phyloP scores from a whole-genome alignment of 92 coral and sea anemone species.

The Palythoa grandis region DNA sequence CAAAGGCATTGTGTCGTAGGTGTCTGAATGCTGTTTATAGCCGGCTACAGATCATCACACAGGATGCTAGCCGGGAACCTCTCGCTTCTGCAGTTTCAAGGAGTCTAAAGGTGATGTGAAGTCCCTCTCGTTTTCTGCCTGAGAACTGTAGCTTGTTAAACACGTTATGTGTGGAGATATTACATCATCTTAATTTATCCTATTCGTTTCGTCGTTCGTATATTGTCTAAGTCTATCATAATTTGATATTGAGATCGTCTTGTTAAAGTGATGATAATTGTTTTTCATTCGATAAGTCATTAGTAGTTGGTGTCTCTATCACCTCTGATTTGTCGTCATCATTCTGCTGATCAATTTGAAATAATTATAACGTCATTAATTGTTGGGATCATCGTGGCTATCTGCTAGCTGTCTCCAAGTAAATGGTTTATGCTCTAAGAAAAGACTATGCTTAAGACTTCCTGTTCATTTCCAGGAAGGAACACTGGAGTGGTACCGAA shows the following conservation, averaged over 20 bases:
- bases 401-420: neutral
- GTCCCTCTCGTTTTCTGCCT: too few species aligned
- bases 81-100: constrained; percentile 32
- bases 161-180: neutral
- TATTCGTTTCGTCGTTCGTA: neutral
- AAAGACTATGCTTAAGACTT: neutral
- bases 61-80: constrained; percentile 27
- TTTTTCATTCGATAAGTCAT: neutral
- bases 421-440: neutral
- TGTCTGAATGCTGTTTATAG: constrained; percentile 36
- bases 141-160: too few species aligned
- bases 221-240: neutral
- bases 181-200: neutral
- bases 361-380: too few species aligned
- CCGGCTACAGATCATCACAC: constrained; percentile 28
- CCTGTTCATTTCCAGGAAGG: constrained; percentile 20
- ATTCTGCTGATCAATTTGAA: too few species aligned
- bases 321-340: too few species aligned
- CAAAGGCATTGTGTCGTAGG: neutral
- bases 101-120: constrained; percentile 28
- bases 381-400: too few species aligned
- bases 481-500: constrained; percentile 37
- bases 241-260: too few species aligned
- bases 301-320: neutral
- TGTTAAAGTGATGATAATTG: too few species aligned